phyloP scores from a whole-genome alignment of 2,797 vertebrate genomes.

The Sebastes vulpes region DNA sequence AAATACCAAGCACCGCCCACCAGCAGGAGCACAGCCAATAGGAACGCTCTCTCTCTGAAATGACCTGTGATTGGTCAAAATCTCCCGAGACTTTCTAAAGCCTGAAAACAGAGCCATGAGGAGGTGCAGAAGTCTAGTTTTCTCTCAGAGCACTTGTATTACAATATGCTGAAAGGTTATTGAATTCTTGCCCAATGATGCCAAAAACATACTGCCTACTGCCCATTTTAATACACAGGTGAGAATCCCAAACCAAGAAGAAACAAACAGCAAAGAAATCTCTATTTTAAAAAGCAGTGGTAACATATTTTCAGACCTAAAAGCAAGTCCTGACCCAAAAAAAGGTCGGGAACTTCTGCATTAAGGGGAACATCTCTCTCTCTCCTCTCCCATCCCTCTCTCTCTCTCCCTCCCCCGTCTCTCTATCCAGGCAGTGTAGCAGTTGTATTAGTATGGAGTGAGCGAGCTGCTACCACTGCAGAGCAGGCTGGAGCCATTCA shows the following conservation, averaged over 20 bases:
- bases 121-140: no score
- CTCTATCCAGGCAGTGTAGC: not conserved
- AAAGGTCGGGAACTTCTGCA: not conserved
- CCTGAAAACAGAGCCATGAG: no score
- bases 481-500: slow-evolving; percentile 44
- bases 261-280: not conserved
- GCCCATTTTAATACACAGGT: not conserved
- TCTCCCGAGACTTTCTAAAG: no score
- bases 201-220: no score
- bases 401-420: not conserved
- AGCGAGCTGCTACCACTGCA: slow-evolving; percentile 52
- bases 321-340: not conserved
- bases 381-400: not conserved
- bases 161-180: no score
- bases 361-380: not conserved
- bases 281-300: not conserved
- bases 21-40: no score
- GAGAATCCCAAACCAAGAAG: not conserved
- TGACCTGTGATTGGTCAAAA: no score
- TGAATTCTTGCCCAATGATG: no score
- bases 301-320: not conserved
- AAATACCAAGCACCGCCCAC: no score
- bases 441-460: slow-evolving; percentile 36
- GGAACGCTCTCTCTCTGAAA: no score
- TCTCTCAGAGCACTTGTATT: no score